Evolutionary conservation across 2,797 vertebrate species (phyloP), one percentile per base, ranked within the genome.

Genomic region (Kryptolebias ocellatus): DNA sequence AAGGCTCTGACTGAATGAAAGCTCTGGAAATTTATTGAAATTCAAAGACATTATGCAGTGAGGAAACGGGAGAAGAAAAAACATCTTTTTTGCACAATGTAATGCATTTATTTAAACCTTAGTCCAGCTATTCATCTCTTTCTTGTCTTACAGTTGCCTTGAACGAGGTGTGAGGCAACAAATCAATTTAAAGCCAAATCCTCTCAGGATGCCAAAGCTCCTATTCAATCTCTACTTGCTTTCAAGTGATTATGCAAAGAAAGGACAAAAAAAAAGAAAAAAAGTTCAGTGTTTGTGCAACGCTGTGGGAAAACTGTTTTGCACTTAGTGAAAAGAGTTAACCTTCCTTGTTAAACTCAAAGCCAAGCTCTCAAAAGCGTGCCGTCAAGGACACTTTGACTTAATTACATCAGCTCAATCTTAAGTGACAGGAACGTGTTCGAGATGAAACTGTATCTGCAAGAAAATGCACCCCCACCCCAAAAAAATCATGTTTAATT

Each of bases 271-370:
- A 24, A 24, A 24, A 24, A 24, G 2, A 24, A 1, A 24, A 24
- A 24, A 24, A 24, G 20, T 24, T 24, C 9, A 18, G 45, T 66
- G 60, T 74, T 76, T 76, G 59, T 70, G 29, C 58, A 34, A 53
- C 67, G 9, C 16, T 54, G 66, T 84, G 77, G 76, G 78, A 83
- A 80, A 64, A 54, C 65, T 45, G 64, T 66, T 76, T 74, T 68
- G 53, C 69, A 53, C 62, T 57, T 16, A 5, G 53, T 73, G 64
- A 81, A 76, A 75, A 83, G 63, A 83, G 68, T 37, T 4, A 27
- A 29, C 52, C 62, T 65, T 61, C 27, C 1, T 67, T 62, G 70
- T 60, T 63, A 56, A 70, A 74, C 76, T 55, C 72, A 69, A 66
- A 58, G 75, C 72, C 76, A 74, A 76, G 53, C 75, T 63, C 51